phyloP scores from a whole-genome alignment of 1,140 invertebrate species.

The Drosophila bocqueti region DNA sequence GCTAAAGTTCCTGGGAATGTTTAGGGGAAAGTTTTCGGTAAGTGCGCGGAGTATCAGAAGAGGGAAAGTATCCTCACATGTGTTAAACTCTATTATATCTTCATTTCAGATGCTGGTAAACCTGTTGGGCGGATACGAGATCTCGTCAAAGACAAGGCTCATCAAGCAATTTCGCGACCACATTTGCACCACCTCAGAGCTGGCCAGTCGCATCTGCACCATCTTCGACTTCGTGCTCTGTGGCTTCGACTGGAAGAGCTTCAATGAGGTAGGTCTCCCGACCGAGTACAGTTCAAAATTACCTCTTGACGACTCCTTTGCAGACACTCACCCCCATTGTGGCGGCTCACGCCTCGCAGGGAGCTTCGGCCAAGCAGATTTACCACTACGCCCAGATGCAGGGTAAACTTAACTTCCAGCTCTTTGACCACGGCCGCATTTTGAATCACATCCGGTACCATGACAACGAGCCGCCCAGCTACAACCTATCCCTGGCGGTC shows the following conservation, averaged over 20 bases:
- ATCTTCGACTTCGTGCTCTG: slow-evolving; percentile 58
- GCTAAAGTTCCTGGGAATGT: slow-evolving; percentile 45
- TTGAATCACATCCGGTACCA: slow-evolving; percentile 30
- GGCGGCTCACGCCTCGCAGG: slow-evolving; percentile 47
- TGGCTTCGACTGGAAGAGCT: slow-evolving; percentile 55
- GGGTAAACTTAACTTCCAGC: slow-evolving; percentile 5
- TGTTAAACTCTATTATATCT: neutral
- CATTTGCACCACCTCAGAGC: slow-evolving; percentile 25
- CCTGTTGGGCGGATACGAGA: slow-evolving; percentile 42
- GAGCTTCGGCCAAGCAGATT: slow-evolving; percentile 39
- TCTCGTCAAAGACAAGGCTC: slow-evolving; percentile 22
- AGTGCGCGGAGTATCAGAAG: neutral
- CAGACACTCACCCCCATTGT: slow-evolving; percentile 52
- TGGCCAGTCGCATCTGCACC: slow-evolving; percentile 36
- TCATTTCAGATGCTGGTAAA: slow-evolving; percentile 37
- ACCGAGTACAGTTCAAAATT: too few species aligned
- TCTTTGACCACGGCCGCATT: slow-evolving; percentile 30
- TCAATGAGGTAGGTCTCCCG: slow-evolving; percentile 34
- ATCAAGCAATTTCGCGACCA: slow-evolving; percentile 40
- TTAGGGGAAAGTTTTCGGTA: slow-evolving; percentile 51
- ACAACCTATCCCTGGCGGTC: slow-evolving; percentile 33
- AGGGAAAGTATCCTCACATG: too few species aligned
- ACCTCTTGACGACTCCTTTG: neutral
- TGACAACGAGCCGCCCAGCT: neutral
- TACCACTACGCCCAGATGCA: slow-evolving; percentile 56